Evolutionary conservation across 2,113 vertebrate genomes (phyloP).

Genomic region (Capricornis sumatraensis): DNA sequence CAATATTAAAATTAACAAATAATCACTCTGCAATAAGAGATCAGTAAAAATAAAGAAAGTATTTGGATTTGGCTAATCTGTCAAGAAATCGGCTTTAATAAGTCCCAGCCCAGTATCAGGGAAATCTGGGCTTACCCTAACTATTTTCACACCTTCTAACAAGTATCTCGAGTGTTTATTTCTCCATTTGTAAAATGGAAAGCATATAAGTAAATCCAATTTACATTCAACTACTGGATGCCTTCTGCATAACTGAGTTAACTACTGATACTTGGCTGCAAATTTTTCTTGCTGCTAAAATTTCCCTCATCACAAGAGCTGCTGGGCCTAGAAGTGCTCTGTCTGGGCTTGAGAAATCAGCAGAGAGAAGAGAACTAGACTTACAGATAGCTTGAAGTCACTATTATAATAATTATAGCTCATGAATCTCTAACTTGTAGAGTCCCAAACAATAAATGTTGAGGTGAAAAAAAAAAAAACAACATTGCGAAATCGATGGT

Average conservation of each 20-base stretch:
- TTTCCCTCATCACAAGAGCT: background rate
- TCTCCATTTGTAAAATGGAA: background rate
- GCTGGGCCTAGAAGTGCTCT: background rate
- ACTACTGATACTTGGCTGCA: background rate
- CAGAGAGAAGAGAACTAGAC: background rate
- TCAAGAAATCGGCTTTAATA: background rate
- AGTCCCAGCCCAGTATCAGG: background rate
- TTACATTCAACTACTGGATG: background rate
- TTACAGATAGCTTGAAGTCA: background rate
- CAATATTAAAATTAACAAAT: background rate
- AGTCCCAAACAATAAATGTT: background rate
- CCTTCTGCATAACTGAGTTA: background rate
- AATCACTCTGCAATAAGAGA: background rate
- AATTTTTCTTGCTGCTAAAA: background rate
- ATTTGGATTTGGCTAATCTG: background rate
- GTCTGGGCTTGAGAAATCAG: background rate
- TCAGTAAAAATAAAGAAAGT: background rate
- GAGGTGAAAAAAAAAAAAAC: background rate
- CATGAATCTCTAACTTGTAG: background rate
- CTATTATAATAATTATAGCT: background rate
- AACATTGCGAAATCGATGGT: background rate
- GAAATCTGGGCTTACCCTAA: background rate
- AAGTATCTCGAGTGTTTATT: background rate
- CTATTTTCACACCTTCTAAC: background rate
- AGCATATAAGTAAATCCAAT: background rate